A percentile compares a stretch with the other conserved stretches of the same genome.
Evolutionary conservation across 2,888 invertebrate species (phyloP).

Genomic region (Drosophila demipolita): DNA sequence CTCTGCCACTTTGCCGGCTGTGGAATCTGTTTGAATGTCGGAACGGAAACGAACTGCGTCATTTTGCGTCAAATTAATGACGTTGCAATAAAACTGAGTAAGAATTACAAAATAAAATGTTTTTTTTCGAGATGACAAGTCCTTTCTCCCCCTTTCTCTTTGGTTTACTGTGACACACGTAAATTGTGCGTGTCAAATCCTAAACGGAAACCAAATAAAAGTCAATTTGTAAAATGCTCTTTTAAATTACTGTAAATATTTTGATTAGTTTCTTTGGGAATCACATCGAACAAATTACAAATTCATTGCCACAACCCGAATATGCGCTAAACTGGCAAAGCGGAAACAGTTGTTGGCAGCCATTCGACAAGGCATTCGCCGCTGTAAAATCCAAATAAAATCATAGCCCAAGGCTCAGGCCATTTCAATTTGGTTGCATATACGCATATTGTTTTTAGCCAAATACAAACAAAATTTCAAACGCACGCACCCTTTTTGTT

Average conservation of each 20-base stretch:
- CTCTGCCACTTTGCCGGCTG: too few relatives aligned
- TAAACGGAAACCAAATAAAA: slow-evolving; percentile 1
- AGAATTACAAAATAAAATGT: slow-evolving; percentile 21
- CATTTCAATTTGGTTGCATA: slow-evolving; percentile 46
- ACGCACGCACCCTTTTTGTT: neutral
- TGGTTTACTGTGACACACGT: neutral
- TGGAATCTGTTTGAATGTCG: slow-evolving; percentile 13
- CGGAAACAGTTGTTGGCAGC: slow-evolving; percentile 6
- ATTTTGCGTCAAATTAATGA: slow-evolving; percentile 70
- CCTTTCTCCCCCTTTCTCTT: slow-evolving; percentile 7
- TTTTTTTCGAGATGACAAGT: slow-evolving; percentile 20
- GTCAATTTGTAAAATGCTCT: slow-evolving; percentile 2
- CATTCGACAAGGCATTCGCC: neutral
- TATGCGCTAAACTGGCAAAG: slow-evolving; percentile 29
- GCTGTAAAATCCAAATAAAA: slow-evolving; percentile 52
- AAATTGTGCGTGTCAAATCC: slow-evolving; percentile 26
- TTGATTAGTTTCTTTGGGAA: slow-evolving; percentile 37
- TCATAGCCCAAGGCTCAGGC: neutral
- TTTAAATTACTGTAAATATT: slow-evolving; percentile 29
- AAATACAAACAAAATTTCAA: slow-evolving; percentile 18
- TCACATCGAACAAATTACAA: slow-evolving; percentile 19
- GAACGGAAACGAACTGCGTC: slow-evolving; percentile 40
- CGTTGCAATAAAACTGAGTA: slow-evolving; percentile 41
- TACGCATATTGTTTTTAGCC: slow-evolving; percentile 16
- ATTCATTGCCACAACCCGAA: slow-evolving; percentile 16